Percentiles rank a stretch among this genome's conserved stretches.
phyloP scores from a whole-genome alignment of 2,113 vertebrate genomes.

The Leucoraja erinaceus region DNA sequence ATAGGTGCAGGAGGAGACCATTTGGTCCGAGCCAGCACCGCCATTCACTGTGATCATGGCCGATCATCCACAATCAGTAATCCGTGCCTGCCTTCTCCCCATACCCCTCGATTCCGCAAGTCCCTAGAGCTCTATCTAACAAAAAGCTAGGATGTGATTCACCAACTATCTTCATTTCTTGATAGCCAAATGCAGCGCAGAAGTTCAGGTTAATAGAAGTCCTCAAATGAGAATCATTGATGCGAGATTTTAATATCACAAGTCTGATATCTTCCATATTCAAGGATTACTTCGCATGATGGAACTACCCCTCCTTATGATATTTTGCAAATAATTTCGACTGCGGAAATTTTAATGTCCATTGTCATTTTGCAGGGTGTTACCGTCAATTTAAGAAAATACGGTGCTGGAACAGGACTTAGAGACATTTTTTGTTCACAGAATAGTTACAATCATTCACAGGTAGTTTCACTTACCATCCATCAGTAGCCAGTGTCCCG shows the following conservation, averaged over 20 bases:
- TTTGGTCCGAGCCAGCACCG: too few species aligned
- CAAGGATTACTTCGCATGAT: background rate
- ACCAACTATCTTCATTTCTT: background rate
- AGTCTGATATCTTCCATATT: background rate
- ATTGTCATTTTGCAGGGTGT: too few species aligned
- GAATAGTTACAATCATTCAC: background rate
- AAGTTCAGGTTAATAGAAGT: background rate
- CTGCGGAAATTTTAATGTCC: background rate
- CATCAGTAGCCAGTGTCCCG: conserved; percentile 98
- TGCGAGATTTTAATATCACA: background rate
- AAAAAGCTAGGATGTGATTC: background rate
- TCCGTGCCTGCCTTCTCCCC: too few species aligned
- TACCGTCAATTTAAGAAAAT: background rate
- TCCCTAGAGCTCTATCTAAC: too few species aligned
- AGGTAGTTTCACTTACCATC: conserved; percentile 69
- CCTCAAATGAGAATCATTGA: background rate
- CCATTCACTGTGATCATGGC: too few species aligned
- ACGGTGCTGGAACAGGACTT: background rate
- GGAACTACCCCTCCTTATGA: background rate
- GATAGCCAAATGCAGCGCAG: background rate
- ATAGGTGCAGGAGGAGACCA: too few species aligned
- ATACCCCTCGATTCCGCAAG: too few species aligned
- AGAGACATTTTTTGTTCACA: background rate
- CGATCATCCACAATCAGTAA: too few species aligned
- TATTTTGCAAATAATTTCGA: too few species aligned